phyloP scores from a whole-genome alignment of 2,888 invertebrate species.

The Dryobota labecula region DNA sequence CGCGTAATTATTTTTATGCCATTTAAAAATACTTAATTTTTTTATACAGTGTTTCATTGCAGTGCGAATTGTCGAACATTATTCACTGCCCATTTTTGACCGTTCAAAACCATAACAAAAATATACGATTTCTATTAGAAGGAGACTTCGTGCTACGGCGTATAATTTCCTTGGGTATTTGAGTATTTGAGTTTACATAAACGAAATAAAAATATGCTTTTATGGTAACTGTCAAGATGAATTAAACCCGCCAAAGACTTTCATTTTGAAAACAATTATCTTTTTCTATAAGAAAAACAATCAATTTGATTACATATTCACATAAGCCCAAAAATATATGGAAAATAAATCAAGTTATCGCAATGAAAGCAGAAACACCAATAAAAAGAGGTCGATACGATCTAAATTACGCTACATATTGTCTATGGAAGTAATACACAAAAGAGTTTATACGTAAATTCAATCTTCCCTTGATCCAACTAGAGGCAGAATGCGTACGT shows the following conservation, averaged over 20 bases:
- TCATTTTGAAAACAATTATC: neutral
- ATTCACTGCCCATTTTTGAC: neutral
- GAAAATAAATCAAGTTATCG: slow-evolving; percentile 21
- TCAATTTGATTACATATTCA: neutral
- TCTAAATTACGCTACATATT: slow-evolving; percentile 36
- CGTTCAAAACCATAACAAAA: neutral
- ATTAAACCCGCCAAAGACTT: neutral
- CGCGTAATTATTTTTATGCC: neutral
- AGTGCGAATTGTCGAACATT: neutral
- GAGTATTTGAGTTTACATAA: too few relatives aligned
- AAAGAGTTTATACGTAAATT: slow-evolving; percentile 60
- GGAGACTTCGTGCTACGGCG: neutral
- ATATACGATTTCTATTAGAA: neutral
- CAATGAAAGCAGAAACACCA: slow-evolving; percentile 29
- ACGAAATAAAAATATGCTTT: neutral
- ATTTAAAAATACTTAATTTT: neutral
- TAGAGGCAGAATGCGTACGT: slow-evolving; percentile 63
- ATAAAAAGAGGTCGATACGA: slow-evolving; percentile 44
- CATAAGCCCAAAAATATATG: neutral
- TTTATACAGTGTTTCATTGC: neutral
- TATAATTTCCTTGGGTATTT: neutral
- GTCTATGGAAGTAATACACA: slow-evolving; percentile 53
- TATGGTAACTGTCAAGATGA: neutral
- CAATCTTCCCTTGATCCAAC: slow-evolving; percentile 70
- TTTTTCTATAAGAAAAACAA: neutral